These are phyloP conservation scores for Polylopha cassiicola DNA, from an alignment of 2,888 invertebrate species.

Conservation along the genomic window DNA sequence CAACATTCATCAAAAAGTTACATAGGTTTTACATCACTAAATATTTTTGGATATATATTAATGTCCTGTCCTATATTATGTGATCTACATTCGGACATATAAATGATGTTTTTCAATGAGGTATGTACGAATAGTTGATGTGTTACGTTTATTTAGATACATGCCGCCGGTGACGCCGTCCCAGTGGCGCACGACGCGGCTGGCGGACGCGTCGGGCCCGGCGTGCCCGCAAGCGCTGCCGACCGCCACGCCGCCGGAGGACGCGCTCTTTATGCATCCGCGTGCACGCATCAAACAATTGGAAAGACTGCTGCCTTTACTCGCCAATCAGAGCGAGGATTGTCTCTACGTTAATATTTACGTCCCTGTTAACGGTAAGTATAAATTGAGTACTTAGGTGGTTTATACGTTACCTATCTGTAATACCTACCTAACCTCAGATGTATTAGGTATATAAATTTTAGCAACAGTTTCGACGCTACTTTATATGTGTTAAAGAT, in stretches of 20 bases:
- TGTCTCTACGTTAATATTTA: constrained; percentile 98
- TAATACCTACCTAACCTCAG: no score
- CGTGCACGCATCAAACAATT: constrained; percentile 90
- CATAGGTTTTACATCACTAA: no score
- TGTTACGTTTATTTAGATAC: constrained; percentile 74
- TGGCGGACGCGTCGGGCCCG: constrained; percentile 88
- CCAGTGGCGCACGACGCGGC: constrained; percentile 88
- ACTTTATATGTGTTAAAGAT: no score
- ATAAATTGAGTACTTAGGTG: not conserved
- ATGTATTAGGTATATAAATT: no score
- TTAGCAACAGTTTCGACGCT: no score
- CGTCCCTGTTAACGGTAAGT: constrained; percentile 83
- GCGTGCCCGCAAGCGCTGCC: constrained; percentile 91
- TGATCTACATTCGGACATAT: no score
- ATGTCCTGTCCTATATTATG: no score
- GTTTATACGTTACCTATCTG: no score
- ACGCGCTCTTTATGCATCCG: constrained; percentile 85
- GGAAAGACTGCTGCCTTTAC: constrained; percentile 87
- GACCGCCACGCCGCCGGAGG: constrained; percentile 66
- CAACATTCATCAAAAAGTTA: no score
- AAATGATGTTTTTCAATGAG: no score
- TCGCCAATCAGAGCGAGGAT: constrained; percentile 97
- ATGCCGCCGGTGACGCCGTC: constrained; percentile 97
- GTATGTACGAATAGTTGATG: no score
- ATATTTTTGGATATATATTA: no score